Conservation (phyloP, 2,113 vertebrate genomes). For the Eulacestoma nigropectus region DNA sequence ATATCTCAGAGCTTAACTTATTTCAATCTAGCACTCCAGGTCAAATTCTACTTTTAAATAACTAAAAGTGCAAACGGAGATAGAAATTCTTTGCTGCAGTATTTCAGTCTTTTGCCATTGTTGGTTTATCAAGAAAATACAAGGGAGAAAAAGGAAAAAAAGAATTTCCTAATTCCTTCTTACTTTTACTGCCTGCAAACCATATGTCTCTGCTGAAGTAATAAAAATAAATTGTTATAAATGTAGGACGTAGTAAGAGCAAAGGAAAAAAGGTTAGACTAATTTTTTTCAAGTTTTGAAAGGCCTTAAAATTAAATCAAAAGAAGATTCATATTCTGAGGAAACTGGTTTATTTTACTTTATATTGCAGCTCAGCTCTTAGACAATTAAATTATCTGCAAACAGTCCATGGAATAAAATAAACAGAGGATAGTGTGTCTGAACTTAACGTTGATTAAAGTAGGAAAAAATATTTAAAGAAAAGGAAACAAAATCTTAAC, state of each 20-base stretch:
- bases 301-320: neutral
- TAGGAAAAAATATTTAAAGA: neutral
- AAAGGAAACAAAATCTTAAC: constrained; percentile 31
- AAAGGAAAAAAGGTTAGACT: neutral
- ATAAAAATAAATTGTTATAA: neutral
- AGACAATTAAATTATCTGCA: neutral
- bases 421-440: neutral
- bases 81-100: neutral
- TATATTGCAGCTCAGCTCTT: neutral
- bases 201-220: neutral
- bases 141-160: neutral
- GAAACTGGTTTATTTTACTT: neutral
- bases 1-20: neutral
- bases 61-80: neutral
- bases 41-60: neutral
- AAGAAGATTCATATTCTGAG: neutral
- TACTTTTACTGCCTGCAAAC: neutral
- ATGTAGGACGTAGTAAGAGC: neutral
- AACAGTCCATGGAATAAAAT: neutral
- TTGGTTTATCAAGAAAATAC: neutral
- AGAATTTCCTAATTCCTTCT: neutral
- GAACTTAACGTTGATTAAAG: neutral
- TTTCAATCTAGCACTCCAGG: neutral
- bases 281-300: neutral
- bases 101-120: neutral